Conservation (phyloP, 2,797 vertebrate genomes). For the Myripristis murdjan region DNA sequence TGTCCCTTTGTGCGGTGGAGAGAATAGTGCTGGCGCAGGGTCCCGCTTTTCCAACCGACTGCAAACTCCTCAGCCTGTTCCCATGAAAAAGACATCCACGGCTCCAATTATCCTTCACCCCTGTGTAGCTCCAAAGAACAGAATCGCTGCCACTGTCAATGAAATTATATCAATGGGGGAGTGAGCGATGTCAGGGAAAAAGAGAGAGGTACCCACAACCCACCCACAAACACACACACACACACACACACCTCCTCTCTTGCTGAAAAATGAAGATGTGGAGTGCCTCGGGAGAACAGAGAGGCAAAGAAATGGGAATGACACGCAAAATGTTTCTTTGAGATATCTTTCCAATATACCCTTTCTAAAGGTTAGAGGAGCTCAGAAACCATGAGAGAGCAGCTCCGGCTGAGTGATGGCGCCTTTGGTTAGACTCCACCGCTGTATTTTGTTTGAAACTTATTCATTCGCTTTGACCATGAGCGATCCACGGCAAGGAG, state of each 20-base stretch:
- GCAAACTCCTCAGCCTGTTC: conserved; percentile 49
- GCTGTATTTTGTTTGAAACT: conserved; percentile 29
- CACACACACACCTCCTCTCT: background rate
- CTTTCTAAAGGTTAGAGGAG: conserved; percentile 63
- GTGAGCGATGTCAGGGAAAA: conserved; percentile 48
- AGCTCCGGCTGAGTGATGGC: conserved; percentile 46
- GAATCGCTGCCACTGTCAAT: conserved; percentile 69
- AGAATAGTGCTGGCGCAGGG: conserved; percentile 62
- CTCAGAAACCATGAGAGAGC: conserved; percentile 52
- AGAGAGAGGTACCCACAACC: conserved; percentile 2
- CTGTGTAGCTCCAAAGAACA: conserved; percentile 60
- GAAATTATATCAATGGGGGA: conserved; percentile 58
- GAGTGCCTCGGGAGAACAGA: conserved; percentile 50
- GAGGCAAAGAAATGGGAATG: conserved; percentile 48
- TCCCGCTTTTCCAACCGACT: conserved; percentile 53
- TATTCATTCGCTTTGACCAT: conserved; percentile 44
- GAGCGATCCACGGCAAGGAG: conserved; percentile 29
- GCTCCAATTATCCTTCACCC: conserved; percentile 78
- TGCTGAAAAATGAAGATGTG: conserved; percentile 41
- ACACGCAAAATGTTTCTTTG: conserved; percentile 67
- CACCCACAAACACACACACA: background rate
- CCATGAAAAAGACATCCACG: conserved; percentile 69
- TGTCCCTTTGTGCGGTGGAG: conserved; percentile 49
- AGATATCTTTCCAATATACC: conserved; percentile 67
- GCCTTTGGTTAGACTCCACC: conserved; percentile 26